phyloP scores from a whole-genome alignment of 2,113 vertebrate genomes.

The Bubo blakistoni region DNA sequence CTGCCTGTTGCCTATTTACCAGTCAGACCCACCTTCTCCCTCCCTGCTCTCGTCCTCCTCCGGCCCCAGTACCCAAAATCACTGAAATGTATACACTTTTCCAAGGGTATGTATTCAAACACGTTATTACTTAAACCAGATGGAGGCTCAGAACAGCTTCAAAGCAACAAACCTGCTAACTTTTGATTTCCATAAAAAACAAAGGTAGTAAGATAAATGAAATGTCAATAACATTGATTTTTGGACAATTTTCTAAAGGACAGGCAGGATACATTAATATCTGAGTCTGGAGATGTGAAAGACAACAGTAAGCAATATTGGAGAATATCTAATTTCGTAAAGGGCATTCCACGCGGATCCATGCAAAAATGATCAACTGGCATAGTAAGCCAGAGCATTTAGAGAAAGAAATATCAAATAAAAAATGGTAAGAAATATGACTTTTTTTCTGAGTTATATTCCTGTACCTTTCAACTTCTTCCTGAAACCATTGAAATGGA shows the following conservation, averaged over 20 bases:
- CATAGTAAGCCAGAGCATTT: not conserved
- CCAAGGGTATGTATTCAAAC: not conserved
- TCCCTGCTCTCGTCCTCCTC: not conserved
- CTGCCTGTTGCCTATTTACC: not conserved
- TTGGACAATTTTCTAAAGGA: not conserved
- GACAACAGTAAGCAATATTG: not conserved
- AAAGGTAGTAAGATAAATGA: not conserved
- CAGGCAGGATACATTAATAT: not conserved
- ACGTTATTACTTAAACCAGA: not conserved
- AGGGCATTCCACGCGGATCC: not conserved
- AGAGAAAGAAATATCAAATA: not conserved
- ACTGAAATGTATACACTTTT: not conserved
- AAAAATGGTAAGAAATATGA: not conserved
- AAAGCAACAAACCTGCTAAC: not conserved
- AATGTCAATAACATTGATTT: not conserved
- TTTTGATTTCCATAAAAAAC: not conserved
- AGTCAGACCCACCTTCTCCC: not conserved
- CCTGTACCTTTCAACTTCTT: not conserved
- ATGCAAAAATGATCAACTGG: not conserved
- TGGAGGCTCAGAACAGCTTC: not conserved
- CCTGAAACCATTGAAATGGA: not conserved
- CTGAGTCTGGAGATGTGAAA: not conserved
- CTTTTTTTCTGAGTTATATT: not conserved
- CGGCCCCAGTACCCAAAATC: not conserved
- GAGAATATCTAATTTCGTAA: slow-evolving; percentile 19